These are phyloP conservation scores for Boulengeromyrus knoepffleri DNA, from an alignment of 2,113 vertebrate species.

Conservation along the genomic window DNA sequence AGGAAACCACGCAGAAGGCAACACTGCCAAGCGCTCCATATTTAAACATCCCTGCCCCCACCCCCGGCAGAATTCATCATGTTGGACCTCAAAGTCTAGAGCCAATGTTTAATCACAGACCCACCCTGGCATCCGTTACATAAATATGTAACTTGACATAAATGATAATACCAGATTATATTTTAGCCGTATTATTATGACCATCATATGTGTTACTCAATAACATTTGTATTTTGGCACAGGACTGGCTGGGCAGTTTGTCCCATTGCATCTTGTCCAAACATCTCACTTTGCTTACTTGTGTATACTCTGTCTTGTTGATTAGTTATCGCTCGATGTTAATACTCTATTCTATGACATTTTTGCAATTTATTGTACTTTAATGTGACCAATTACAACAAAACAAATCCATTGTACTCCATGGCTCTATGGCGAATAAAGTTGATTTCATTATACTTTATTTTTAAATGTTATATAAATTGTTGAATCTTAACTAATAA, in stretches of 20 bases:
- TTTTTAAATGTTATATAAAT: no score
- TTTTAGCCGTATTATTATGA: background rate
- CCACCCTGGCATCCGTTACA: background rate
- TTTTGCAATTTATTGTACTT: background rate
- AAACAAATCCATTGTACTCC: background rate
- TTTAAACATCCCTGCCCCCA: background rate
- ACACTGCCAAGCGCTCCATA: background rate
- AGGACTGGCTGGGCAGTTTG: background rate
- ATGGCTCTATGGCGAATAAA: background rate
- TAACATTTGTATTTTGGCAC: background rate
- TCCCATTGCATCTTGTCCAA: background rate
- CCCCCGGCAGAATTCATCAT: background rate
- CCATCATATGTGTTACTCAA: background rate
- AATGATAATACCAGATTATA: background rate
- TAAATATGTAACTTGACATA: background rate
- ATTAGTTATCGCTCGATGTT: background rate
- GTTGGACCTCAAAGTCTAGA: background rate
- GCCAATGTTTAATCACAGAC: background rate
- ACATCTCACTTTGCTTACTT: background rate
- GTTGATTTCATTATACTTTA: background rate
- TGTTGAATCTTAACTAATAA: background rate
- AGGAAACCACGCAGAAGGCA: background rate
- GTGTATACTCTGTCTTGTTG: background rate
- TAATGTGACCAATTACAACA: background rate
- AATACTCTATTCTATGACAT: background rate